Conservation (phyloP, 2,797 vertebrate species). For the Sternotherus odoratus region DNA sequence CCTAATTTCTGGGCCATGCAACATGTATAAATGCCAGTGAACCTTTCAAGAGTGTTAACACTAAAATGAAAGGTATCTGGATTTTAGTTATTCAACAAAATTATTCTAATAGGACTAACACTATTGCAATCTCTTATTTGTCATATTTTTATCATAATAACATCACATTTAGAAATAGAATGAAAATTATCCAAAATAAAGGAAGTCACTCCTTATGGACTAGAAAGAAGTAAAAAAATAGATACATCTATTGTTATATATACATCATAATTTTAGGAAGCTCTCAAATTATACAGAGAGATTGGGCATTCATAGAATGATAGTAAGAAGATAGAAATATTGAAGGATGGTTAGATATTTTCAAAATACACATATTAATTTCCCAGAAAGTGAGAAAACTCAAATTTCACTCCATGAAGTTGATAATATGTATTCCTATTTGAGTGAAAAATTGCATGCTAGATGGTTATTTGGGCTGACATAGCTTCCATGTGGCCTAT, state of each 20-base stretch:
- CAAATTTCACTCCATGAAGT: not conserved
- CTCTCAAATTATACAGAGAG: not conserved
- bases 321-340: not conserved
- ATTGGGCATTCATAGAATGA: not conserved
- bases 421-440: not conserved
- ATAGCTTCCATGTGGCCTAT: not conserved
- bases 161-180: not conserved
- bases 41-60: not conserved
- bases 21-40: not conserved
- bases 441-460: not conserved
- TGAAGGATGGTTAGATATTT: not conserved
- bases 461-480: not conserved
- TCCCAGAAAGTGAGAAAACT: not conserved
- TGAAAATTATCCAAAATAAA: not conserved
- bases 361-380: not conserved
- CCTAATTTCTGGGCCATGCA: not conserved
- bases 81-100: not conserved
- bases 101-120: not conserved
- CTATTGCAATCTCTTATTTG: not conserved
- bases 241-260: not conserved
- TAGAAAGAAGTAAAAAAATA: not conserved
- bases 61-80: not conserved
- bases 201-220: not conserved
- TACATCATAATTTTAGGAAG: no score
- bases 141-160: not conserved